Evolutionary conservation across 2,888 invertebrate genomes (phyloP).

Genomic region (Zhengitettix transpicula): DNA sequence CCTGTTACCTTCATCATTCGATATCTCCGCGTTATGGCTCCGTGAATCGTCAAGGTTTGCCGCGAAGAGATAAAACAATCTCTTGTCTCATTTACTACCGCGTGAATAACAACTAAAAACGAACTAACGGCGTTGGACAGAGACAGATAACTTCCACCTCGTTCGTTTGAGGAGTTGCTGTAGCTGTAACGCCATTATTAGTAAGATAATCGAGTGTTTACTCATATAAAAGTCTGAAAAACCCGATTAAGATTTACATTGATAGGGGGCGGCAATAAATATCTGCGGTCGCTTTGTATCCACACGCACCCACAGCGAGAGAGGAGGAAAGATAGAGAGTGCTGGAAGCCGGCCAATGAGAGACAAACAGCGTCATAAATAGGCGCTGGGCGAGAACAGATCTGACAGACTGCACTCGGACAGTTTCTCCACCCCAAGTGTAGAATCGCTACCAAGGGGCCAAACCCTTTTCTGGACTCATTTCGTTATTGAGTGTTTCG

Average conservation of each 20-base stretch:
- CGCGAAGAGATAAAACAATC: too few species aligned
- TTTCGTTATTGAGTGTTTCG: too few species aligned
- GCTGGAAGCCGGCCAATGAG: conserved; percentile 8
- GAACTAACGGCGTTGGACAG: neutral
- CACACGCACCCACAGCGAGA: neutral
- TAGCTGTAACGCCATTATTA: too few species aligned
- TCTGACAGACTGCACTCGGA: too few species aligned
- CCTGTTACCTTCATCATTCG: too few species aligned
- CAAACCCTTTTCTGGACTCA: too few species aligned
- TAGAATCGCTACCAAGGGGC: too few species aligned
- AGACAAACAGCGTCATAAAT: conserved; percentile 11
- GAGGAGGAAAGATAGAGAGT: neutral
- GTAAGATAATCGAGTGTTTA: neutral
- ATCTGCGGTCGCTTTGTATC: neutral
- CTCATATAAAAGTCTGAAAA: neutral
- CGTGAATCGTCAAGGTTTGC: too few species aligned
- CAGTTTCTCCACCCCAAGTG: too few species aligned
- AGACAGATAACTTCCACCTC: neutral
- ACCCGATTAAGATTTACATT: neutral
- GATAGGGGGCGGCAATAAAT: neutral
- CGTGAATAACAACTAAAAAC: too few species aligned
- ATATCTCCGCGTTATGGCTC: too few species aligned
- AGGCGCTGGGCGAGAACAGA: neutral
- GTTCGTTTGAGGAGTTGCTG: neutral
- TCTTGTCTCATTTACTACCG: too few species aligned